phyloP scores from a whole-genome alignment of 2,888 invertebrate genomes.

The Agrotis segetum region DNA sequence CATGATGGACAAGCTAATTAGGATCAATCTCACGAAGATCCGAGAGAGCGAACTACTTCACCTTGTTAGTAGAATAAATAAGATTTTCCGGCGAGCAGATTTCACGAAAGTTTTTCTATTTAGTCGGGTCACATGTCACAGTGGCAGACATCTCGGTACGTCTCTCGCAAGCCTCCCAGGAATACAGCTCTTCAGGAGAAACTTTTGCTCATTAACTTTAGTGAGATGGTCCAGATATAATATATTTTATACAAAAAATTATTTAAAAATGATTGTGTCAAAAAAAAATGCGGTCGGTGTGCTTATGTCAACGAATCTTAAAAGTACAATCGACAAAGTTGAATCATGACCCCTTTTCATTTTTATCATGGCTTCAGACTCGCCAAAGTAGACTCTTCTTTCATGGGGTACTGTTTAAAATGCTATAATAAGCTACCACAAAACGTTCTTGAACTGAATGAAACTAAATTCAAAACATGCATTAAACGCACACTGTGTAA shows the following conservation, averaged over 20 bases:
- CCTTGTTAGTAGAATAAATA: constrained; percentile 38
- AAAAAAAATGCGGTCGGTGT: neutral
- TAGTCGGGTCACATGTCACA: constrained; percentile 21
- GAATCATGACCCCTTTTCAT: too few relatives aligned
- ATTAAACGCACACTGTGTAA: too few relatives aligned
- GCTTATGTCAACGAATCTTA: neutral
- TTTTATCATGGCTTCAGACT: too few relatives aligned
- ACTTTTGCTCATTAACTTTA: constrained; percentile 19
- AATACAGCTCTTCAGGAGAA: constrained; percentile 8
- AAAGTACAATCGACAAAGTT: too few relatives aligned
- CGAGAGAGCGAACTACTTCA: constrained; percentile 10
- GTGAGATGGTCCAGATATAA: too few relatives aligned
- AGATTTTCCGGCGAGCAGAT: constrained; percentile 24
- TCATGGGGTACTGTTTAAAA: too few relatives aligned
- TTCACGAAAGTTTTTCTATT: constrained; percentile 26
- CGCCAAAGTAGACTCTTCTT: too few relatives aligned
- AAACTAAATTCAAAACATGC: too few relatives aligned
- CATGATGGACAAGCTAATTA: constrained; percentile 18
- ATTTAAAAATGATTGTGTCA: too few relatives aligned
- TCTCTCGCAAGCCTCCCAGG: neutral
- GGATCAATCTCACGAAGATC: constrained; percentile 23
- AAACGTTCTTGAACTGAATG: too few relatives aligned
- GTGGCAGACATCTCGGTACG: constrained; percentile 7
- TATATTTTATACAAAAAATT: too few relatives aligned
- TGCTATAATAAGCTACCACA: too few relatives aligned